Base-by-base conservation (phyloP, 1,140 invertebrate genomes). In the Meteorus sp. region DNA sequence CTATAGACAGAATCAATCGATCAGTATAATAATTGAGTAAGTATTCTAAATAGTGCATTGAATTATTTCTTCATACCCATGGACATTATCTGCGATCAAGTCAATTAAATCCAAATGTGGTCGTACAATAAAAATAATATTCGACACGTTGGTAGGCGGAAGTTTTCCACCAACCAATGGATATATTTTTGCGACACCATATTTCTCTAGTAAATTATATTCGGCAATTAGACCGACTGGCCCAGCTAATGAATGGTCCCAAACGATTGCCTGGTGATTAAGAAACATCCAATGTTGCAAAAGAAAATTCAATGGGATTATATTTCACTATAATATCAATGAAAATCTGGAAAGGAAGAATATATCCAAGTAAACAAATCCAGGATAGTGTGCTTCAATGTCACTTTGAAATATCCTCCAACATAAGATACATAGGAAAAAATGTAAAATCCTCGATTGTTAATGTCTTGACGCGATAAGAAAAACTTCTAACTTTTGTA, bases 121-220 rank as follows among this genome's bases (percentile, higher is more conserved):
- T 64, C 94, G 82, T 4, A 91, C 86, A 60, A 98, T 91, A 72
- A 96, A 98, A 63, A 98, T 89, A 9, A 97, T 85, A 75, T 95
- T 93, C 62, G 88, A 84, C 13, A 90, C 88, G 65, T 88, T 86
- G 27, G 85, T 83, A 22, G 83, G 78, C 2, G 89, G 87, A 6
- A 92, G 75, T 15, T 83, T 83, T 2, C 89, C 89, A 0, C 84
- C 76, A 31, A 84, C 82, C 1, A 97, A 76, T 1, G 88, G 88
- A 71, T 91, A 88, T 87, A 94, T 89, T 70, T 90, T 88, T 6
- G 82, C 85, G 9, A 92, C 90, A 66, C 88, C 87, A 71, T 93
- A 86, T 60, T 93, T 89, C 68, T 88, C 85, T 0, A 98, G 78
- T 8, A 94, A 77, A 41, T 85, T 85, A 71, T 92, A 93, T 68